Conservation (phyloP, 2,797 vertebrate genomes). For the Danio albolineatus region DNA sequence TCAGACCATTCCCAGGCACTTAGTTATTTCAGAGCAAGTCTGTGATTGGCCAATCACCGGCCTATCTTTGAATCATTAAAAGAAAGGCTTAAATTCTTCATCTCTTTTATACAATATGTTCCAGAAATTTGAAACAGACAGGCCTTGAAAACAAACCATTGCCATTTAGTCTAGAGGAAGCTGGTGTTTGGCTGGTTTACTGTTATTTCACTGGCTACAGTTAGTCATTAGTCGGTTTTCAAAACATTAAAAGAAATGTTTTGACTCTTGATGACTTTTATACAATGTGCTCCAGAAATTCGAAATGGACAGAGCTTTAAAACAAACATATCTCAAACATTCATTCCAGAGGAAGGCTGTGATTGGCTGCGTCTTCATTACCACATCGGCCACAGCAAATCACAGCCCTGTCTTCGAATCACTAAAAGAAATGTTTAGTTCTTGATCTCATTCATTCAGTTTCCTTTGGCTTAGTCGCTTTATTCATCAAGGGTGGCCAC, state of each 20-base stretch:
- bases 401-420: neutral
- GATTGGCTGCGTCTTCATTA: neutral
- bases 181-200: neutral
- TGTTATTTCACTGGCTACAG: too few species aligned
- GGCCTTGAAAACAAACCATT: neutral
- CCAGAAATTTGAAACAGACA: too few species aligned
- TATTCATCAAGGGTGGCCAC: too few species aligned
- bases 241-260: constrained; percentile 26
- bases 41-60: constrained; percentile 37
- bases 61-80: neutral
- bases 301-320: constrained; percentile 25
- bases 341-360: neutral
- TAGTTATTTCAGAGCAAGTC: neutral
- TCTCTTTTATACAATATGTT: too few species aligned
- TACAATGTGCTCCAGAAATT: neutral
- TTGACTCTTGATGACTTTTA: constrained; percentile 3
- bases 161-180: neutral
- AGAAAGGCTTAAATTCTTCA: too few species aligned
- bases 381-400: constrained; percentile 27
- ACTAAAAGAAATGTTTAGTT: too few species aligned
- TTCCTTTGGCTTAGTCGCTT: too few species aligned
- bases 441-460: too few species aligned
- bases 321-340: constrained; percentile 36
- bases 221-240: neutral
- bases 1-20: constrained; percentile 30